phyloP scores from a whole-genome alignment of 2,113 vertebrate genomes.

The Tyto alba region DNA sequence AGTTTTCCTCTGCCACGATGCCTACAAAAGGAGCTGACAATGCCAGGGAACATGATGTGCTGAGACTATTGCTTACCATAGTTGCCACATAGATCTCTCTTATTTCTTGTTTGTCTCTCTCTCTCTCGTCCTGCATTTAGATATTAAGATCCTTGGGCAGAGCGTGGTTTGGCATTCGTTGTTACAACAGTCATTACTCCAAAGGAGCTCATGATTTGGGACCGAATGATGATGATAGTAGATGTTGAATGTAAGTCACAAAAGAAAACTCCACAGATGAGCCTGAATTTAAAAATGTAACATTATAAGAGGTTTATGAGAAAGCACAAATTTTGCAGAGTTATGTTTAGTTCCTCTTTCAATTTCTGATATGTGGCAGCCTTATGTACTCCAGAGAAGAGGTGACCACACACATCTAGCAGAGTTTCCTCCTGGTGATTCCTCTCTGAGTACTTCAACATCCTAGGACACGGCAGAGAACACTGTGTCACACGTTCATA shows the following conservation, averaged over 20 bases:
- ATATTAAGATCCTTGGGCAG: not conserved
- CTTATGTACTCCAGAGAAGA: not conserved
- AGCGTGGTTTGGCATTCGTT: not conserved
- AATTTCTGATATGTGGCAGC: not conserved
- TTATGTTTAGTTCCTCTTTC: not conserved
- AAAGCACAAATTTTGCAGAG: not conserved
- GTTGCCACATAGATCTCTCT: not conserved
- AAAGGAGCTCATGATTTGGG: not conserved
- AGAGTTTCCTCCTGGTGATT: not conserved
- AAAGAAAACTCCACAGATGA: not conserved
- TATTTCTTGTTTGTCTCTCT: not conserved
- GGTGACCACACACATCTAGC: not conserved
- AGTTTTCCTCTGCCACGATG: not conserved
- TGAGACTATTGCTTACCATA: not conserved
- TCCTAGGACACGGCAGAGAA: fast-evolving
- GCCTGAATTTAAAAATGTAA: not conserved
- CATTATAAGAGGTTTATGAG: not conserved
- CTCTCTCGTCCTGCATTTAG: not conserved
- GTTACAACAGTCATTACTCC: not conserved
- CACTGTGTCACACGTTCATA: fast-evolving
- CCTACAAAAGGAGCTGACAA: not conserved
- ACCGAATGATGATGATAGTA: not conserved
- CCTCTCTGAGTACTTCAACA: not conserved
- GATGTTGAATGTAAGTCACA: not conserved
- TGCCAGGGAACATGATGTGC: not conserved